phyloP scores from a whole-genome alignment of 1,140 invertebrate genomes.

The Penaeus japonicus region DNA sequence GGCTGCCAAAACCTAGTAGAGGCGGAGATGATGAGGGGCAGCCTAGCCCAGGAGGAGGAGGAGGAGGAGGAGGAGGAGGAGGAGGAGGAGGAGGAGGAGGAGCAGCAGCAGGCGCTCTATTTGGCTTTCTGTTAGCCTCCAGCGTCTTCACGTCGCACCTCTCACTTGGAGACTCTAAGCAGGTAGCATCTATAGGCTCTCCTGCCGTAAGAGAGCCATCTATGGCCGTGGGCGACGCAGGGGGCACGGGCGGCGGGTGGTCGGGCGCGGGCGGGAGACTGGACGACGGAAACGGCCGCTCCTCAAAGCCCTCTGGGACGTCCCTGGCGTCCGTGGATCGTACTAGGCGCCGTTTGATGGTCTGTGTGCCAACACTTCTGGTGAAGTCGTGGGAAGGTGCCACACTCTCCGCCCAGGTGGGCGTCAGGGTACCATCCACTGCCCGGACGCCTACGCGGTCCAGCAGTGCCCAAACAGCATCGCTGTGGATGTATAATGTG shows the following conservation, averaged over 20 bases:
- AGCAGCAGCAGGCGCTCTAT: neutral
- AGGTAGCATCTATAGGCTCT: too few species aligned
- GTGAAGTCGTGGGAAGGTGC: neutral
- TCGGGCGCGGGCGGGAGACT: neutral
- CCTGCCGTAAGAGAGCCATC: too few species aligned
- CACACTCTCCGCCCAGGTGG: constrained; percentile 29
- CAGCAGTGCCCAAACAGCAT: constrained; percentile 49
- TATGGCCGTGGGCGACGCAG: neutral
- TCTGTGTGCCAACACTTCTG: constrained; percentile 33
- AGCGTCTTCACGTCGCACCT: neutral
- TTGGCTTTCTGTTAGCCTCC: neutral
- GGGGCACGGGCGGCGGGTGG: neutral
- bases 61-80: constrained; percentile 7
- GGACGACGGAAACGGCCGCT: constrained; percentile 18
- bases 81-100: constrained; percentile 6
- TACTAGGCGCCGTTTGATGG: neutral
- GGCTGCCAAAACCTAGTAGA: constrained; percentile 65
- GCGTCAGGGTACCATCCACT: constrained; percentile 4
- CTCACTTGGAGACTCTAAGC: neutral
- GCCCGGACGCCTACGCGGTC: constrained; percentile 36
- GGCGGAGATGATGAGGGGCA: constrained; percentile 62
- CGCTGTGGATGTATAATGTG: constrained; percentile 1
- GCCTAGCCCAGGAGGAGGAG: constrained; percentile 61
- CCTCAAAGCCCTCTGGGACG: constrained; percentile 12
- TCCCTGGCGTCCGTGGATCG: neutral